Evolutionary conservation across 2,888 invertebrate genomes (phyloP).

Genomic region (Ormyrus thymus): DNA sequence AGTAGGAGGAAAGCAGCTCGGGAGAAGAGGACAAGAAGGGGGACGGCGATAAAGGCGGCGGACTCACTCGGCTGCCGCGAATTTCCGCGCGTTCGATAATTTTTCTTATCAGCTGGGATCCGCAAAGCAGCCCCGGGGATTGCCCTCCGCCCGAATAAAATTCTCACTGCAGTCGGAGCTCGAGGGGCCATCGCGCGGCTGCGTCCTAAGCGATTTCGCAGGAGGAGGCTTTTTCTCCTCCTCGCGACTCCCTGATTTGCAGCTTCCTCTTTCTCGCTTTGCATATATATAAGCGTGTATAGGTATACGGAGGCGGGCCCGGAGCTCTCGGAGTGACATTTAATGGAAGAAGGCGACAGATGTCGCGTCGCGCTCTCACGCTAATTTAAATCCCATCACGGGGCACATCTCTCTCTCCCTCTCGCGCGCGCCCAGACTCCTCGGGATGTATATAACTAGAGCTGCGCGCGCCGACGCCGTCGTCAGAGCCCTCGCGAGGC

Average conservation of each 20-base stretch:
- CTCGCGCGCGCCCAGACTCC: neutral
- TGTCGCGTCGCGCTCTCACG: constrained; percentile 65
- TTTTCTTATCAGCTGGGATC: constrained; percentile 25
- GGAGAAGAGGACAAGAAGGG: neutral
- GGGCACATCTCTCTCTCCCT: neutral
- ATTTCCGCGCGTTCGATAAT: constrained; percentile 34
- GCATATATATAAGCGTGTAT: neutral
- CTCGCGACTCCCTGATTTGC: constrained; percentile 22
- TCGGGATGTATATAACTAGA: neutral
- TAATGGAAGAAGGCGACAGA: constrained; percentile 72
- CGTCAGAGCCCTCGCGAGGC: neutral
- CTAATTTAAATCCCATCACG: constrained; percentile 72
- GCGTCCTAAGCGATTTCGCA: constrained; percentile 32
- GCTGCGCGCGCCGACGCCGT: neutral
- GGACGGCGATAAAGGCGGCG: no score
- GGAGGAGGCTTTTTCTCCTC: neutral
- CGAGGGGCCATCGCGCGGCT: neutral
- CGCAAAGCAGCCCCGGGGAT: neutral
- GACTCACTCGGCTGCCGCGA: neutral
- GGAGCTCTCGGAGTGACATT: constrained; percentile 66
- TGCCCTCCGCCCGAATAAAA: constrained; percentile 45
- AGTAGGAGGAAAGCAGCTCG: no score
- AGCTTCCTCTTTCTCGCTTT: neutral
- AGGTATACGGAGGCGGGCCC: neutral
- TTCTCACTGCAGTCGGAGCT: neutral